These are phyloP conservation scores for Calephelis nemesis DNA, from an alignment of 1,140 invertebrate genomes.

Conservation along the genomic window DNA sequence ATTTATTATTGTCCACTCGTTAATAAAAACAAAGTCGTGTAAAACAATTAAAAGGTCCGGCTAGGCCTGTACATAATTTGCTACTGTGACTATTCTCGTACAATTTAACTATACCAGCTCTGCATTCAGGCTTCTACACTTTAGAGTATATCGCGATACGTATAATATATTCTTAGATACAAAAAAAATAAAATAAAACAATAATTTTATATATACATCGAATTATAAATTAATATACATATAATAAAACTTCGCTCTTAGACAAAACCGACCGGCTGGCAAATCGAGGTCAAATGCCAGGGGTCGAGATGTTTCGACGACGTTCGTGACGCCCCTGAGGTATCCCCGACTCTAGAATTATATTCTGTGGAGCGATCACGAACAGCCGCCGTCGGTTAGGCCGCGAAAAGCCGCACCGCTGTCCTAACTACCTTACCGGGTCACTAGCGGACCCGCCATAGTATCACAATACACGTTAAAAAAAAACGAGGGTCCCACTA, in stretches of 20 bases:
- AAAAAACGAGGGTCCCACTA: constrained; percentile 60
- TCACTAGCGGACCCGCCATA: constrained; percentile 54
- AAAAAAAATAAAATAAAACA: constrained; percentile 55
- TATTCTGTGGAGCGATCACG: constrained; percentile 1
- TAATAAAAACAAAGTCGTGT: constrained; percentile 33
- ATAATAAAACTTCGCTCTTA: constrained; percentile 30
- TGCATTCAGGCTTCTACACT: constrained; percentile 11
- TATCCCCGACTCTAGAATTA: constrained; percentile 7
- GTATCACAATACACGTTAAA: constrained; percentile 74
- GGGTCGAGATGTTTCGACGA: neutral
- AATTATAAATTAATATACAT: constrained; percentile 69
- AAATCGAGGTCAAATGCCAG: constrained; percentile 7
- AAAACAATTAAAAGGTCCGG: constrained; percentile 28
- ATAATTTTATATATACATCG: constrained; percentile 56
- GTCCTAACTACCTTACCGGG: constrained; percentile 57
- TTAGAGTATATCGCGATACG: constrained; percentile 32
- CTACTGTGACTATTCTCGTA: constrained; percentile 23
- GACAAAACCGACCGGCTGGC: constrained; percentile 22
- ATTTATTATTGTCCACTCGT: constrained; percentile 37
- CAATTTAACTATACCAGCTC: constrained; percentile 17
- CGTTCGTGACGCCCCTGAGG: neutral
- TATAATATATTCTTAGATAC: constrained; percentile 56
- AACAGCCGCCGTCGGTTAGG: neutral
- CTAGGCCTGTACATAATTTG: constrained; percentile 51
- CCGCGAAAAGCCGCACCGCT: neutral